Evolutionary conservation across 2,113 vertebrate species (phyloP), one percentile per base, ranked within the genome.

Genomic region (Dicentrarchus labrax): DNA sequence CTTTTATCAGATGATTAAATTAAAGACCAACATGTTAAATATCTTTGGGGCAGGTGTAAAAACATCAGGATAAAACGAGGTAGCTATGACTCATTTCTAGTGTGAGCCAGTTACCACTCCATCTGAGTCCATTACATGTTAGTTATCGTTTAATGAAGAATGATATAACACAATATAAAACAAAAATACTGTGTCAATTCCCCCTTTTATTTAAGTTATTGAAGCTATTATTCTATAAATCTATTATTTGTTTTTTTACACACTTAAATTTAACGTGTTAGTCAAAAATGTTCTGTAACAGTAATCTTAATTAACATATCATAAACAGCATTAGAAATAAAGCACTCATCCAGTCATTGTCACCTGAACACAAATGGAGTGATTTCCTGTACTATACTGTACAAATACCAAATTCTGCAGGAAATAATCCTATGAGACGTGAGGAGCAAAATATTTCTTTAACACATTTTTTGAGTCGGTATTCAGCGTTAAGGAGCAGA

Each of bases 81-180:
- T 39, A 65, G n/a, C 53, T 71, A 51, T 75, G 5, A 80, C 38
- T 68, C 6, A 76, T 76, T 53, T 48, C 45, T 6, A 16, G 10
- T 8, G 22, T 54, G 47, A 2, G 24, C 19, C 74, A 68, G 22
- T 56, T 41, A 61, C 9, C 16, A 61, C 4, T 59, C 4, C 54
- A 38, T 39, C 4, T n/a, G 1, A 47, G 56, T 54, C 22, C 24
- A n/a, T n/a, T 13, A 56, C 30, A 65, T 71, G 53, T 57, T 21
- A 65, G 16, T 60, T 41, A 71, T 39, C 48, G 56, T 62, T 66
- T 48, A 24, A 66, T 73, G 24, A 57, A 50, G 10, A 59, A 72
- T 50, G 1, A 43, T 24, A 56, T 13, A 48, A 17, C 19, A 24
- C 50, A 76, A 8, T 39, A 3, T 77, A 50, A 11, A 9, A 67